Evolutionary conservation across 2,888 invertebrate genomes (phyloP), one percentile per base, ranked within the genome.

Genomic region (Linnaemya vulpina): DNA sequence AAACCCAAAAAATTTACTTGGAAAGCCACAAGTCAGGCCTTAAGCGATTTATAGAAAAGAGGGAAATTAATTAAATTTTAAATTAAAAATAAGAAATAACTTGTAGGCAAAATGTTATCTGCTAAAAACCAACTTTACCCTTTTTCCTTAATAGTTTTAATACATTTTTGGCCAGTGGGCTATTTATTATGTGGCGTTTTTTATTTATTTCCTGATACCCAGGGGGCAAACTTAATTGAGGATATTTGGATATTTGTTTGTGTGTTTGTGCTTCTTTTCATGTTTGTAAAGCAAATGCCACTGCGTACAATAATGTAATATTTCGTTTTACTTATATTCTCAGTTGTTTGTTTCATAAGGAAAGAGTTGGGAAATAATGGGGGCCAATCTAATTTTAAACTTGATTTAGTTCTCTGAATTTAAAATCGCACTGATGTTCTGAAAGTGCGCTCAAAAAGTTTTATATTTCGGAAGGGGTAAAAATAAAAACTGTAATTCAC

Each of bases 171-270:
- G 62, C 49, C 51, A 78, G 15, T 74, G 62, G 62, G 25, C 25
- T 74, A 30, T 55, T 75, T 46, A 55, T 9, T n/a, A n/a, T 17
- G 8, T 60, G 67, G 65, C 60, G 30, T 80, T 38, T 51, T n/a
- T 30, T 79, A 35, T 62, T 68, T 71, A 73, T 84, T 78, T 80
- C 86, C 83, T 81, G 84, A 86, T 82, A 71, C 87, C 86, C 87
- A 81, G 43, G 79, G 71, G 87, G 67, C 83, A 71, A 82, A 87
- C 67, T 86, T 87, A 87, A 87, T 87, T 87, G 87, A 87, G 83
- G 70, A 85, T 84, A 87, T 85, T 87, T 83, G 83, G 83, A 84
- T 83, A 74, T 86, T 86, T 81, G 0, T 51, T 10, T 55, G 9
- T 10, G 43, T 58, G 22, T 65, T 15, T 62, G 35, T 60, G 10